Percentiles rank a stretch among this genome's conserved stretches.
phyloP scores from a whole-genome alignment of 2,797 vertebrate species.

The Rousettus madagascariensis region DNA sequence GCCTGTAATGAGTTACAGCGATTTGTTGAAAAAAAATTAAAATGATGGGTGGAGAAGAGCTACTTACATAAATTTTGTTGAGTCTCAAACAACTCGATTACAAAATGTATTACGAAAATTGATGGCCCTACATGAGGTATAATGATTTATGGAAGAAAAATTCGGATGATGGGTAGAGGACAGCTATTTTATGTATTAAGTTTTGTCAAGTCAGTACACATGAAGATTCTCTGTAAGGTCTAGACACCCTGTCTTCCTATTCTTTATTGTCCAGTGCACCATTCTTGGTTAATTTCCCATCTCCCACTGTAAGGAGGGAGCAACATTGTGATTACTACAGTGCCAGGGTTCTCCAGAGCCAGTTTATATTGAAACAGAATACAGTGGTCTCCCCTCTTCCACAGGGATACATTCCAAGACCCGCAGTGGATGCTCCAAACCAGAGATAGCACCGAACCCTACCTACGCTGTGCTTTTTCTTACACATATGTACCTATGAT shows the following conservation, averaged over 20 bases:
- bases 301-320: not conserved
- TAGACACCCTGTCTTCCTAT: not conserved
- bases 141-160: not conserved
- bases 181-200: not conserved
- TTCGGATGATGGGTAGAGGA: not conserved
- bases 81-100: not conserved
- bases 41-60: not conserved
- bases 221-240: not conserved
- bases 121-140: not conserved
- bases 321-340: rapidly evolving
- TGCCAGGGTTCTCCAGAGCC: not conserved
- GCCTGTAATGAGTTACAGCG: not conserved
- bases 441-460: not conserved
- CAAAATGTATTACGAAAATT: not conserved
- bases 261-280: not conserved
- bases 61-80: not conserved
- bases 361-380: not conserved
- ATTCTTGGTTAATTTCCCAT: not conserved
- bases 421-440: not conserved
- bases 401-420: not conserved
- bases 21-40: not conserved
- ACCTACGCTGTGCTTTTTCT: not conserved
- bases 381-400: not conserved
- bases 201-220: not conserved
- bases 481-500: not conserved